phyloP scores from a whole-genome alignment of 2,113 vertebrate species.

The Perca flavescens region DNA sequence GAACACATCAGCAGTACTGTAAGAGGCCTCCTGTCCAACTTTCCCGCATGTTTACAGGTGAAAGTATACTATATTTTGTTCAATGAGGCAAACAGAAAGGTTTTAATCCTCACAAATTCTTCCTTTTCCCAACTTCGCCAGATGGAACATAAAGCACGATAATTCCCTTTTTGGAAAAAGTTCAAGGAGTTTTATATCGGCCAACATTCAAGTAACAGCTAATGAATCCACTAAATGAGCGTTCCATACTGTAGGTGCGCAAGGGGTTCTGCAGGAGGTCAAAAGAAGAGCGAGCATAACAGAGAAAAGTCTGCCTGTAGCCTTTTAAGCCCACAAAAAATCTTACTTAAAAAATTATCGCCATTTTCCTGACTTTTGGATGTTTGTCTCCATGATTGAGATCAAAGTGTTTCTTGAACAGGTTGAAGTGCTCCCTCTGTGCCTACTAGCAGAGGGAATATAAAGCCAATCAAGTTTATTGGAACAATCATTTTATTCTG shows the following conservation, averaged over 20 bases:
- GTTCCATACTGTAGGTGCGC: conserved; percentile 23
- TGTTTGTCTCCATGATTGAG: conserved; percentile 36
- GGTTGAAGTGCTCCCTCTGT: conserved; percentile 21
- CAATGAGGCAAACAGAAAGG: conserved; percentile 36
- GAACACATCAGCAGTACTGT: conserved; percentile 63
- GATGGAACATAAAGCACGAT: conserved; percentile 8
- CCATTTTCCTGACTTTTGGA: conserved; percentile 28
- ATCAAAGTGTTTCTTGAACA: conserved; percentile 15
- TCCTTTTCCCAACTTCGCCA: conserved; percentile 2
- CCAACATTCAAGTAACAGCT: conserved; percentile 21
- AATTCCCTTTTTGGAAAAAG: conserved; percentile 29
- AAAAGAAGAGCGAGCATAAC: conserved; percentile 26
- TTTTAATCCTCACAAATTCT: conserved; percentile 23
- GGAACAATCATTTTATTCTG: conserved; percentile 17
- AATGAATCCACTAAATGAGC: conserved; percentile 46
- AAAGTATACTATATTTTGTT: conserved; percentile 41
- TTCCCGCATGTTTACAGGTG: conserved; percentile 31
- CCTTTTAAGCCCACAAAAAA: conserved; percentile 26
- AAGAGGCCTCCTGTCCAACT: conserved; percentile 11
- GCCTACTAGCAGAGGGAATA: conserved; percentile 20
- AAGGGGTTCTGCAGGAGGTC: conserved; percentile 39
- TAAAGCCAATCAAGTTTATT: conserved; percentile 7
- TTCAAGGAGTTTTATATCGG: conserved; percentile 8
- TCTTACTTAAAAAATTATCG: conserved; percentile 35
- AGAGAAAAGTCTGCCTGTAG: conserved; percentile 24